These are phyloP conservation scores for Chrysolina oricalcia DNA, from an alignment of 2,888 invertebrate genomes.

Conservation along the genomic window DNA sequence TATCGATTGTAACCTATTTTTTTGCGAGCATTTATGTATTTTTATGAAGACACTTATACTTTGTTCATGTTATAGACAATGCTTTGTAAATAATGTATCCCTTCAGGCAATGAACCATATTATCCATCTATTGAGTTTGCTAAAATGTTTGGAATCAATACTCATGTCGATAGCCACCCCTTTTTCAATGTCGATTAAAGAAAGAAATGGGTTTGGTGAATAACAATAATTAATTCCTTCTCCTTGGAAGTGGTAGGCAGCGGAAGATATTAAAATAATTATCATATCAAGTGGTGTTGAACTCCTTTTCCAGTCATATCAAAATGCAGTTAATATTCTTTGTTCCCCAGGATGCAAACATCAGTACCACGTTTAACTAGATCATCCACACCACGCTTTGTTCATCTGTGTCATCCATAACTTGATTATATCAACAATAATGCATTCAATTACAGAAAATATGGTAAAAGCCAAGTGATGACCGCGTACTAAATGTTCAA, in stretches of 20 bases:
- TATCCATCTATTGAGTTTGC: no score
- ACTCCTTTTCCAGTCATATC: neutral
- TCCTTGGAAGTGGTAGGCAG: neutral
- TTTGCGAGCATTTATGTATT: no score
- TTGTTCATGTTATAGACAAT: no score
- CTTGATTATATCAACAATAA: constrained; percentile 54
- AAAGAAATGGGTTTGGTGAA: neutral
- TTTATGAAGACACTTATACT: no score
- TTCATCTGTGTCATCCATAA: constrained; percentile 47
- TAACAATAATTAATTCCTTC: neutral
- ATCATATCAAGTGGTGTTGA: neutral
- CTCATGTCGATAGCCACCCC: no score
- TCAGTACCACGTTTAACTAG: constrained; percentile 12
- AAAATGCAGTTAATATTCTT: constrained; percentile 14
- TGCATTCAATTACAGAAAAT: constrained; percentile 52
- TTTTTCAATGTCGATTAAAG: no score
- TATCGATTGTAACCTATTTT: no score
- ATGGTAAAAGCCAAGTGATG: constrained; percentile 46
- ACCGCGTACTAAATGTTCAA: constrained; percentile 53
- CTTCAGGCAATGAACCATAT: no score
- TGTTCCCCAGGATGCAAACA: constrained; percentile 11
- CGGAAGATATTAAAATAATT: neutral
- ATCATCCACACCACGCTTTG: constrained; percentile 22
- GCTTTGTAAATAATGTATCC: no score
- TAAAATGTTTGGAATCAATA: no score